phyloP scores from a whole-genome alignment of 2,888 invertebrate genomes.

The Dermolepida albohirtum region DNA sequence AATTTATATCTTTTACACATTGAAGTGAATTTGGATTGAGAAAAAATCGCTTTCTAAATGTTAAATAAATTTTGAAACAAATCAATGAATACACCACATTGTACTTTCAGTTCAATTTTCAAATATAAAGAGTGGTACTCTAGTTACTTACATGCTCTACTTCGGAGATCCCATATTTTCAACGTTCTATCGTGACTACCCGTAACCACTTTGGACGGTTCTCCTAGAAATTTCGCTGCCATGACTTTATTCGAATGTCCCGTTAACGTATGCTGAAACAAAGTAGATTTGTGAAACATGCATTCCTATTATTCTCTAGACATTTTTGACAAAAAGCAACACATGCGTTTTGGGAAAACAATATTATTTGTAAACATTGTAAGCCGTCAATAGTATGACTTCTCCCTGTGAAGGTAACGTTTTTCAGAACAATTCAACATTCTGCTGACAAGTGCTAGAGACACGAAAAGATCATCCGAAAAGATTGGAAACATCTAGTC shows the following conservation, averaged over 20 bases:
- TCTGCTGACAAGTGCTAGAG: conserved; percentile 18
- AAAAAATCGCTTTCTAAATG: no score
- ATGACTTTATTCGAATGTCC: conserved; percentile 98
- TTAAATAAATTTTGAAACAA: no score
- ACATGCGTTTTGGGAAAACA: not conserved
- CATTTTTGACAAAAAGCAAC: not conserved
- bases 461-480: conserved; percentile 22
- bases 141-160: conserved; percentile 83
- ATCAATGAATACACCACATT: no score
- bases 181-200: conserved; percentile 98
- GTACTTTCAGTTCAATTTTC: no score
- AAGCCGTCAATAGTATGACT: not conserved
- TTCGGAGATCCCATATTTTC: conserved; percentile 98
- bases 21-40: no score
- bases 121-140: no score
- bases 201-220: conserved; percentile 92
- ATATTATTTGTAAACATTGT: conserved; percentile 25
- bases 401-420: not conserved
- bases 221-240: conserved; percentile 95
- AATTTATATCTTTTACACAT: no score
- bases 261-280: conserved; percentile 86
- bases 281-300: conserved; percentile 18
- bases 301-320: conserved; percentile 3
- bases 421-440: conserved; percentile 11
- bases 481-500: conserved; percentile 27